phyloP scores from a whole-genome alignment of 1,140 invertebrate genomes.

The Cataglyphis hispanica region DNA sequence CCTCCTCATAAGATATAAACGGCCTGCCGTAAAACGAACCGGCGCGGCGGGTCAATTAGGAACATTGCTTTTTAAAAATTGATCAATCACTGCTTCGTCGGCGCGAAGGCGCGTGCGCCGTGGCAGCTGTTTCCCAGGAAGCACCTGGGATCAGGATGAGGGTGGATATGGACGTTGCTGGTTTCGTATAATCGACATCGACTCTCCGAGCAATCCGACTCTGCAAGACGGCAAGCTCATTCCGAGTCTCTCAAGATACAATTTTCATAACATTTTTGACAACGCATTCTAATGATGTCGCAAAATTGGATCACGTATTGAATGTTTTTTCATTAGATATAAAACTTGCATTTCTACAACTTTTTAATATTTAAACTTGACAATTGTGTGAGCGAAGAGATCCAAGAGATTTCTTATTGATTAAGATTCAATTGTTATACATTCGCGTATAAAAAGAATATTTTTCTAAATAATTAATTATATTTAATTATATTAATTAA shows the following conservation, averaged over 20 bases:
- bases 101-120: slow-evolving; percentile 77
- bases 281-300: not conserved
- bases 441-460: not conserved
- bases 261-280: not conserved
- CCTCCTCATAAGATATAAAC: slow-evolving; percentile 68
- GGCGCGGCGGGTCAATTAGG: slow-evolving; percentile 81
- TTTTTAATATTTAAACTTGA: not conserved
- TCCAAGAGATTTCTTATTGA: not conserved
- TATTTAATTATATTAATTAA: not conserved
- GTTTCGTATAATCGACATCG: slow-evolving; percentile 69
- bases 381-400: not conserved
- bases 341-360: not conserved
- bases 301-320: not conserved
- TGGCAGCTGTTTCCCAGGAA: slow-evolving; percentile 76
- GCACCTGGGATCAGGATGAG: slow-evolving; percentile 81
- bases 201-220: slow-evolving; percentile 37
- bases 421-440: not conserved
- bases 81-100: slow-evolving; percentile 81
- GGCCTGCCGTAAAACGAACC: slow-evolving; percentile 71
- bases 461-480: not conserved
- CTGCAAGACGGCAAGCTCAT: slow-evolving; percentile 12
- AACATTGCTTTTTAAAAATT: slow-evolving; percentile 85
- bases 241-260: slow-evolving; percentile 1
- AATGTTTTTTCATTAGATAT: not conserved
- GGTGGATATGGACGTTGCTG: slow-evolving; percentile 68